A percentile compares a stretch with the other conserved stretches of the same genome.
phyloP scores from a whole-genome alignment of 2,113 vertebrate genomes.

The Todiramphus saurophagus region DNA sequence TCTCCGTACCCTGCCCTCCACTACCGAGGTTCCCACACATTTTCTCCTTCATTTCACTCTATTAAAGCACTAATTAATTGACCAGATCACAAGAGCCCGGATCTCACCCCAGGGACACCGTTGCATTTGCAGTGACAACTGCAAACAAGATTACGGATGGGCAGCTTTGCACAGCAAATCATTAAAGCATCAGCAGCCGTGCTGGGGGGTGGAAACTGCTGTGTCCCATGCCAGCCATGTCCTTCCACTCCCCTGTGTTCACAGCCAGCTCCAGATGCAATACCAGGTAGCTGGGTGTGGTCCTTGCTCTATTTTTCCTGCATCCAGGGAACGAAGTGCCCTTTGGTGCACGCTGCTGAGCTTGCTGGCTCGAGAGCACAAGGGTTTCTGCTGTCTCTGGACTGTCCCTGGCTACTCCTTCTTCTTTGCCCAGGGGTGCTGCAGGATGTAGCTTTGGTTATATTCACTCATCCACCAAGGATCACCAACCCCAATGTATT shows the following conservation, averaged over 20 bases:
- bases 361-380: background rate
- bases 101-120: background rate
- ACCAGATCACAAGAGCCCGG: background rate
- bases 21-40: background rate
- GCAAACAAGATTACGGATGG: background rate
- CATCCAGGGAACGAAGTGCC: background rate
- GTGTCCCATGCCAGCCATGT: fast-evolving
- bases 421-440: background rate
- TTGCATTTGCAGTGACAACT: background rate
- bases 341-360: background rate
- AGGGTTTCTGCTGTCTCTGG: background rate
- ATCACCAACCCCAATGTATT: background rate
- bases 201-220: fast-evolving
- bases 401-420: background rate
- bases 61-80: conserved; percentile 50
- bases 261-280: fast-evolving
- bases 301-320: background rate
- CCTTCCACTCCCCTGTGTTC: fast-evolving
- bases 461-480: background rate
- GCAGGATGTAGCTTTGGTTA: background rate
- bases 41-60: conserved; percentile 53
- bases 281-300: background rate
- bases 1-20: background rate
- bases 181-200: background rate
- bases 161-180: background rate